Evolutionary conservation across 2,797 vertebrate species (phyloP).

Genomic region (Pseudochirops corinnae): DNA sequence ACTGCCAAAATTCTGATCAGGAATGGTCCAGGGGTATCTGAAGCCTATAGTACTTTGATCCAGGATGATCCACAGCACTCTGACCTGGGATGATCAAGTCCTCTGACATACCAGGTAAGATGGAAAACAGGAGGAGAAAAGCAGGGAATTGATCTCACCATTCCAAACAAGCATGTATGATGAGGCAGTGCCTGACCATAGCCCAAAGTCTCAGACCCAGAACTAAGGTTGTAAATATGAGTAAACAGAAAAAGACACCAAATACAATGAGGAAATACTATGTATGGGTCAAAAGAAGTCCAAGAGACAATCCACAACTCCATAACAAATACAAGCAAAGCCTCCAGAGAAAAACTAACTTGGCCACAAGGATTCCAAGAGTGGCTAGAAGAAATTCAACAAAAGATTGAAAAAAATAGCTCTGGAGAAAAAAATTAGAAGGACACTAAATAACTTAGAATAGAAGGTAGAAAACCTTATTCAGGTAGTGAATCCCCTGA

Average conservation of each 20-base stretch:
- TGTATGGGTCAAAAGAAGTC: background rate
- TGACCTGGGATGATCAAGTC: background rate
- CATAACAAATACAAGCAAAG: background rate
- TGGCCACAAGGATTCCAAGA: background rate
- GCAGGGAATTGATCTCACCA: background rate
- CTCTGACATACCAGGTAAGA: background rate
- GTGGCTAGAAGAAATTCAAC: background rate
- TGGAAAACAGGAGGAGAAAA: background rate
- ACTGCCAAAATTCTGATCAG: background rate
- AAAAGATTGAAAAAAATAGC: background rate
- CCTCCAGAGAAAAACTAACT: background rate
- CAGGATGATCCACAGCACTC: background rate
- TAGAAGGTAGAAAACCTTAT: background rate
- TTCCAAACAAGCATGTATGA: background rate
- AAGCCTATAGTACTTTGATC: background rate
- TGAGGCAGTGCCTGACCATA: too few species aligned
- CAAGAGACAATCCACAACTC: background rate
- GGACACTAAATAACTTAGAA: background rate
- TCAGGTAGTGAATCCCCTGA: background rate
- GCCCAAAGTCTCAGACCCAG: background rate
- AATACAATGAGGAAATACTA: background rate
- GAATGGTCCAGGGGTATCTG: background rate
- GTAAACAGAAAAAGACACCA: background rate
- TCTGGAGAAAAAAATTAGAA: background rate
- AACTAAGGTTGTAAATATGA: background rate